These are phyloP conservation scores for Aurelia sp. DNA, from an alignment of 30 jellyfish, hydroid and myxozoan species.

Conservation along the genomic window DNA sequence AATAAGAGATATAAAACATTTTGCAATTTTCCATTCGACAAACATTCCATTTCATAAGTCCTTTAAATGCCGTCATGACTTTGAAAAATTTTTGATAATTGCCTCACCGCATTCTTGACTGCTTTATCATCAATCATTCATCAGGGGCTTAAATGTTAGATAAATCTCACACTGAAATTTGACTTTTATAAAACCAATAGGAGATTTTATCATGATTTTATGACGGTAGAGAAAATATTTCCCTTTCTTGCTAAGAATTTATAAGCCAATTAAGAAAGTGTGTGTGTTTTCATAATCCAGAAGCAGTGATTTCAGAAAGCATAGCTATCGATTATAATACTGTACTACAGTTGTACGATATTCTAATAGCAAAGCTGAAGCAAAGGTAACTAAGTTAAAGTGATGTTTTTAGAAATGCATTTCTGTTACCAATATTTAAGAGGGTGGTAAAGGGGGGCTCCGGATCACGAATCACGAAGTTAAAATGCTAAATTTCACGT, in stretches of 20 bases:
- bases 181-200: constrained; percentile 48
- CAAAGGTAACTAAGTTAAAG: too few relatives aligned
- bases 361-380: too few relatives aligned
- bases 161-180: neutral
- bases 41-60: constrained; percentile 4
- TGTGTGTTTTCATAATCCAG: constrained; percentile 1
- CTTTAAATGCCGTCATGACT: constrained; percentile 21
- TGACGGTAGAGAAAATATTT: neutral
- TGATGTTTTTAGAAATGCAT: too few relatives aligned
- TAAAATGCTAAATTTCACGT: too few relatives aligned
- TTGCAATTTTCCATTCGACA: neutral
- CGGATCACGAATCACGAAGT: too few relatives aligned
- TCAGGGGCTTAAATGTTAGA: constrained; percentile 16
- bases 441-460: too few relatives aligned
- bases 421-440: too few relatives aligned
- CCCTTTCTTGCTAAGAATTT: constrained; percentile 21
- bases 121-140: constrained; percentile 16
- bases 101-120: constrained; percentile 16
- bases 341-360: too few relatives aligned
- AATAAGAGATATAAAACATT: neutral
- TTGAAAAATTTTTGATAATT: constrained; percentile 17
- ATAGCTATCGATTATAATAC: too few relatives aligned
- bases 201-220: constrained; percentile 10
- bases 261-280: constrained; percentile 21
- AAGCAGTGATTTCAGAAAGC: too few relatives aligned